Percentiles rank a stretch among this genome's conserved stretches.
Conservation (phyloP, 2,113 vertebrate species). For the Spea bombifrons region DNA sequence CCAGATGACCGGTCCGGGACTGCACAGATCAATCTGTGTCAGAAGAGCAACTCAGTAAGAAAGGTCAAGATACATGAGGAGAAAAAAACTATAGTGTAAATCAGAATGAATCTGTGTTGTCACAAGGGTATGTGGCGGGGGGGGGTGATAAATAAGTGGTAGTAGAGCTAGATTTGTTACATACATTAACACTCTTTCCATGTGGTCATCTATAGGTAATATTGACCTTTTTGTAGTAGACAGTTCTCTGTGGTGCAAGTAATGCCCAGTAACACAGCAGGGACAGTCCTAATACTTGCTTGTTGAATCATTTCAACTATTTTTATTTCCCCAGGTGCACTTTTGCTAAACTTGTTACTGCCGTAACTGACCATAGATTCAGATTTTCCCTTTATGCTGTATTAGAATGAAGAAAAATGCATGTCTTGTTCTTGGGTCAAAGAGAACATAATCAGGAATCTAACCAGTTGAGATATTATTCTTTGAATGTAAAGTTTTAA, state of each 20-base stretch:
- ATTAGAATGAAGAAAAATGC: background rate
- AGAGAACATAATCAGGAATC: background rate
- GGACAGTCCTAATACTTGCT: background rate
- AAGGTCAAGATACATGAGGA: background rate
- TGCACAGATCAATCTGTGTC: background rate
- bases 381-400: background rate
- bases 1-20: too few species aligned
- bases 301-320: background rate
- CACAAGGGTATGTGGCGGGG: background rate
- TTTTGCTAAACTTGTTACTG: background rate
- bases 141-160: background rate
- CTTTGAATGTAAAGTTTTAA: too few species aligned
- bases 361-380: background rate
- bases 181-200: background rate
- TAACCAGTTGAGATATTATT: too few species aligned
- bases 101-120: background rate
- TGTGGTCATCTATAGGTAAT: background rate
- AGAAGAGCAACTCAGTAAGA: background rate
- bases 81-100: background rate
- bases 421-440: background rate
- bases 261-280: background rate
- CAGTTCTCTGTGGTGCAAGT: background rate
- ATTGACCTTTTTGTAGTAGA: background rate
- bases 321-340: constrained; percentile 1
- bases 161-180: background rate